These are phyloP conservation scores for Melanotaenia pygmaea DNA, from an alignment of 2,797 vertebrate genomes.

Conservation along the genomic window DNA sequence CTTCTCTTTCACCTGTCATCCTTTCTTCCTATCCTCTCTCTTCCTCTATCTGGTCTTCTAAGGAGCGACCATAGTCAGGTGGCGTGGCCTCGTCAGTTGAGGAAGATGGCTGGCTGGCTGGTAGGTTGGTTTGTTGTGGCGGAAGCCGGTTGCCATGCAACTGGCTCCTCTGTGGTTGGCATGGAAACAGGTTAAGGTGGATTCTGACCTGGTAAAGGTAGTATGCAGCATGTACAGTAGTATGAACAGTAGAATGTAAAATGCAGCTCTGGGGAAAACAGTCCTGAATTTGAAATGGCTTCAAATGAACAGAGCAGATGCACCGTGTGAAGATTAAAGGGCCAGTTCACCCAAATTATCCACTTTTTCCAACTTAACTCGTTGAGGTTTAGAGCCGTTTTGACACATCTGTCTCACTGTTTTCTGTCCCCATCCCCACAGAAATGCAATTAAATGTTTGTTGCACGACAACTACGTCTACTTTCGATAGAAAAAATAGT, in stretches of 20 bases:
- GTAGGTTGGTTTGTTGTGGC: constrained; percentile 73
- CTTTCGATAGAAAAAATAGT: constrained; percentile 13
- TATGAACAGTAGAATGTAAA: constrained; percentile 75
- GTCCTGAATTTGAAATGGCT: constrained; percentile 43
- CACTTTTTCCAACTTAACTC: background rate
- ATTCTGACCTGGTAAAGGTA: constrained; percentile 80
- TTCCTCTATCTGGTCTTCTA: constrained; percentile 69
- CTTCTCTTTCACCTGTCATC: constrained; percentile 65
- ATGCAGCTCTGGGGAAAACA: constrained; percentile 72
- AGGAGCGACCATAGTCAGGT: constrained; percentile 70
- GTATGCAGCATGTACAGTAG: constrained; percentile 77
- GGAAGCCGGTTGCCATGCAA: constrained; percentile 81
- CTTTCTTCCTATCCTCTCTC: constrained; percentile 62
- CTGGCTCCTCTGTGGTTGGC: constrained; percentile 80
- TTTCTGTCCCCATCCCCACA: background rate
- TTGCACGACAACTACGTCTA: constrained; percentile 21
- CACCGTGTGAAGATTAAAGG: constrained; percentile 30
- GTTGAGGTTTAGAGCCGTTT: background rate
- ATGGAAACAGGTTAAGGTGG: constrained; percentile 88
- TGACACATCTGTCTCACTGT: constrained; percentile 2
- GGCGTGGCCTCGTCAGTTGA: constrained; percentile 76
- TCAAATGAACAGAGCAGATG: constrained; percentile 15
- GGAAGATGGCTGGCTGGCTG: constrained; percentile 81
- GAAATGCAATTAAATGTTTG: background rate
- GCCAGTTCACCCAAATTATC: constrained; percentile 22